Evolutionary conservation across 2,113 vertebrate genomes (phyloP), one percentile per base, ranked within the genome.

Genomic region (Sorex araneus): DNA sequence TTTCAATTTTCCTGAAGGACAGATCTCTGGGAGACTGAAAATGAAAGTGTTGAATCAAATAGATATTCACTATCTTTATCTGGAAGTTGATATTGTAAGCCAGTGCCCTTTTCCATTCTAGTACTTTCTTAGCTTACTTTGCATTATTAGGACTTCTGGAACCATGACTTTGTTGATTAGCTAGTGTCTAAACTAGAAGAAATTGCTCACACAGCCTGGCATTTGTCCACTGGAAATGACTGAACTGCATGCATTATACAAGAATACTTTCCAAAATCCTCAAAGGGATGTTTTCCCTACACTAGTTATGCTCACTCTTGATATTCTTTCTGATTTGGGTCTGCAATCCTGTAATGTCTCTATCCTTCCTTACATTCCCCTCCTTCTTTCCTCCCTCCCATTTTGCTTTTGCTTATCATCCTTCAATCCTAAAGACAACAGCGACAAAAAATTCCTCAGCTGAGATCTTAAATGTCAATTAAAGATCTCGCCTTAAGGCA

Each of bases 81-180:
- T 45, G 67, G 64, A 81, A 67, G 63, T 28, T 11, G 19, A 0
- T 19, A 3, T 43, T 28, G 40, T 32, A 74, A 79, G 23, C 34
- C 47, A 50, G 47, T 50, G 47, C 47, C 47, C 34, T 21, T 16
- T 32, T 5, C 8, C 32, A 36, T 45, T 3, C 6, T 32, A 0
- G 13, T 6, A 2, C 18, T 11, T 82, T 12, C 15, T 6, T 6
- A 70, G 47, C 6, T 60, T n/a, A 47, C 0, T 0, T 10, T 6
- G 40, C 74, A 36, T 66, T 60, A 6, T 23, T 50, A 54, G 69
- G 12, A 23, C 2, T 81, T 83, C 67, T 60, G 25, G 67, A 69
- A 7, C 16, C 2, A 27, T 12, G 50, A 27, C 12, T 28, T 50
- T 50, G 47, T 50, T 84, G 6, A 5, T 10, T 80, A 40, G 40